phyloP scores from a whole-genome alignment of 2,797 vertebrate species.

The Melanotaenia parkinsoni region DNA sequence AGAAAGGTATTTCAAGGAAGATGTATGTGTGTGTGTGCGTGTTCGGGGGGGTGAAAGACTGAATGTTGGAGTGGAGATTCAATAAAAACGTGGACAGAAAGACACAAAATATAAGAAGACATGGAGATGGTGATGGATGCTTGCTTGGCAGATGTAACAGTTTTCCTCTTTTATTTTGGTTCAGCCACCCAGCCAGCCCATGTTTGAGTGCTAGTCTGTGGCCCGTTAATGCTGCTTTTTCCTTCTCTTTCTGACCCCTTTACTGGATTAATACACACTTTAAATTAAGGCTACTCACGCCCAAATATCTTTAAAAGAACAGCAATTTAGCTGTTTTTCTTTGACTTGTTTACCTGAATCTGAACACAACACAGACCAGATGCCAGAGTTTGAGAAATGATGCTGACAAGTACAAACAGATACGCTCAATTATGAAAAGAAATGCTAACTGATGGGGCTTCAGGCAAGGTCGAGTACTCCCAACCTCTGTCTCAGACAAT shows the following conservation, averaged over 20 bases:
- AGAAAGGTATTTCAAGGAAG: conserved; percentile 2
- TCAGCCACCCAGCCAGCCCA: too few relatives aligned
- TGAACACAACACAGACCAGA: neutral
- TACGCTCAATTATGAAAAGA: neutral
- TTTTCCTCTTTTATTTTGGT: neutral
- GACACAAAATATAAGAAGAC: neutral
- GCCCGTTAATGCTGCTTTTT: too few relatives aligned
- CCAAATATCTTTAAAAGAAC: too few relatives aligned
- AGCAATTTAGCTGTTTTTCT: too few relatives aligned
- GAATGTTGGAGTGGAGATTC: neutral
- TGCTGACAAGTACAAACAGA: neutral
- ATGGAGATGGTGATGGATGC: neutral
- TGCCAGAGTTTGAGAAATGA: neutral
- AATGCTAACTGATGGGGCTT: neutral
- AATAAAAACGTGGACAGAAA: neutral
- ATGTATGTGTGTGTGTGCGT: conserved; percentile 2
- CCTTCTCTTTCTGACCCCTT: too few relatives aligned
- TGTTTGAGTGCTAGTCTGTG: too few relatives aligned
- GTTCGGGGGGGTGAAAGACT: too few relatives aligned
- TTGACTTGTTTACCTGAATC: neutral
- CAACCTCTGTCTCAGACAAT: neutral
- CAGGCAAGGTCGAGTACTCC: neutral
- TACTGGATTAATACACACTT: too few relatives aligned
- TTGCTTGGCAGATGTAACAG: neutral
- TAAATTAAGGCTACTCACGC: neutral